Evolutionary conservation across 2,113 vertebrate species (phyloP), one percentile per base, ranked within the genome.

Genomic region (Gracilinanus agilis): DNA sequence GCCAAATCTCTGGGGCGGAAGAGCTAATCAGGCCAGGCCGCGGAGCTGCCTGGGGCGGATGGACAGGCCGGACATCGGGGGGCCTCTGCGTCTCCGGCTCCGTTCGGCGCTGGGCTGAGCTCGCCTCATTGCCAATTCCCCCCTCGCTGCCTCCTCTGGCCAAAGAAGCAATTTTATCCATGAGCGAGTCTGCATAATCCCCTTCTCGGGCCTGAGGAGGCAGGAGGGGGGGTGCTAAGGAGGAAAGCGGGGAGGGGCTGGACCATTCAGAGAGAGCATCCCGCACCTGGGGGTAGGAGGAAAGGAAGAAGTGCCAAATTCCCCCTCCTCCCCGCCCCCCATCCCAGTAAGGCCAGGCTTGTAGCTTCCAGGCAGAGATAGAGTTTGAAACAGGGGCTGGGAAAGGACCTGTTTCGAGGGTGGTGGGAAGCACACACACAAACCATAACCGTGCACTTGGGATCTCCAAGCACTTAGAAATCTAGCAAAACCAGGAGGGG

Each of bases 101-200:
- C n/a, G 16, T 40, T 83, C 16, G 34, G n/a, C n/a, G 19, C 67
- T 21, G 19, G 61, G 34, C 67, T 83, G 19, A 83, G 67, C 67
- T 83, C 29, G n/a, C 29, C 44, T 90, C 91, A 55, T 55, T 3
- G 3, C 9, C 7, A 44, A 88, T 44, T 1, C 40, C 23, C 83
- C 8, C 27, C 56, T 21, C 34, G 7, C 27, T 19, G 55, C 91
- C 89, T 58, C 53, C 89, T 53, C 53, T 29, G 83, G 96, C 93
- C 94, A 44, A 27, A 95, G 95, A 97, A 96, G 53, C 96, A 95
- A 96, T 97, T 97, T 96, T 96, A 94, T 55, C 94, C 96, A 91
- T 95, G 97, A 96, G 54, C 90, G 96, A 96, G 93, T 91, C 94
- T 95, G 94, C 12, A n/a, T 95, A 93, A 95, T 95, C 97, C 83